A percentile compares a stretch with the other conserved stretches of the same genome.
These are phyloP conservation scores for Peromyscus californicus DNA, from an alignment of 2,113 vertebrate species.

Conservation along the genomic window DNA sequence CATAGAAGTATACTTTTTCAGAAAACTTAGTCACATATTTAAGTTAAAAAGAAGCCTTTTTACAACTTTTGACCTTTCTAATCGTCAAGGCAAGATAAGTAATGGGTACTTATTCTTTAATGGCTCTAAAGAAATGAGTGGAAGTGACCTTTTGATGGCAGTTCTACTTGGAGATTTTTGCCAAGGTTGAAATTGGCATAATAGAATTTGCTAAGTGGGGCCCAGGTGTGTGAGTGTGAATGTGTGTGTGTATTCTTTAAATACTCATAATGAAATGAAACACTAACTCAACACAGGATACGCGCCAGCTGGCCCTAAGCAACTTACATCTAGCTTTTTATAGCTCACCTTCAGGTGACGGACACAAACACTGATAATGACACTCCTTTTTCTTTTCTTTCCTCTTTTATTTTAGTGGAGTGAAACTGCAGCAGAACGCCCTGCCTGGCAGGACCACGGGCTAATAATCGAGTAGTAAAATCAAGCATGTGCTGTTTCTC, in stretches of 20 bases:
- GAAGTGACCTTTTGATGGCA: constrained; percentile 84
- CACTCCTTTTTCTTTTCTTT: neutral
- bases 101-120: constrained; percentile 84
- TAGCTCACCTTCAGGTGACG: constrained; percentile 63
- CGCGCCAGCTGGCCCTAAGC: constrained; percentile 21
- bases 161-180: constrained; percentile 59
- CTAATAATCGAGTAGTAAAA: constrained; percentile 39
- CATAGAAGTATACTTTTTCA: constrained; percentile 77
- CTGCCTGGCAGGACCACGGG: neutral
- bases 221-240: constrained; percentile 45
- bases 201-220: constrained; percentile 66
- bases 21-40: constrained; percentile 79
- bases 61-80: constrained; percentile 85
- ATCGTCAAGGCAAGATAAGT: constrained; percentile 77
- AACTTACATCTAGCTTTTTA: constrained; percentile 58
- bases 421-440: neutral
- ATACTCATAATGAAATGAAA: constrained; percentile 65
- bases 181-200: constrained; percentile 73
- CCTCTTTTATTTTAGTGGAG: neutral
- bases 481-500: neutral
- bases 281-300: constrained; percentile 42
- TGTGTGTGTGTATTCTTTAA: constrained; percentile 45
- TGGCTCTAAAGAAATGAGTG: constrained; percentile 82
- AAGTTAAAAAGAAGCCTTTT: constrained; percentile 82
- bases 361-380: constrained; percentile 13